Conservation (phyloP, 2,113 vertebrate species). For the Psittacula cyanocephala region DNA sequence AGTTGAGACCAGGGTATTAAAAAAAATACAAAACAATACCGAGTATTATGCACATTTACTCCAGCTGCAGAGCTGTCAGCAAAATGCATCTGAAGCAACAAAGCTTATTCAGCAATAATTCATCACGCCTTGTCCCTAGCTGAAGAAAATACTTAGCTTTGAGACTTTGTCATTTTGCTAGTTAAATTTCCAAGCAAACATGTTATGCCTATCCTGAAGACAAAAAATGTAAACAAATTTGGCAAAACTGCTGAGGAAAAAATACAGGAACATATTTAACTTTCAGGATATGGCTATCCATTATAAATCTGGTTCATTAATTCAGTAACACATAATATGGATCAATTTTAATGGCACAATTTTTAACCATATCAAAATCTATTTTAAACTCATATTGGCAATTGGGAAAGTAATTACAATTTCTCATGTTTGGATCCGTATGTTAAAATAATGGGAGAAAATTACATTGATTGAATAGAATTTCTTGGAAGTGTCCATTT, state of each 20-base stretch:
- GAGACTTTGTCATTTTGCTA: not conserved
- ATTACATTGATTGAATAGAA: not conserved
- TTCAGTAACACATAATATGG: not conserved
- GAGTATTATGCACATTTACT: conserved; percentile 1
- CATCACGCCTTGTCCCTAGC: not conserved
- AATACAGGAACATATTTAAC: not conserved
- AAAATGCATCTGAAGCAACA: conserved; percentile 30
- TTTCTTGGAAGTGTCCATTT: not conserved
- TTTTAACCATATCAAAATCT: not conserved
- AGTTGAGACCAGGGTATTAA: conserved; percentile 17
- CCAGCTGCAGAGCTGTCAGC: conserved; percentile 35
- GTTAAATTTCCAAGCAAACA: not conserved
- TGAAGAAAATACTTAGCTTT: not conserved
- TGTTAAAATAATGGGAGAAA: not conserved
- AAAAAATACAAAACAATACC: conserved; percentile 29
- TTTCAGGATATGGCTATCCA: not conserved
- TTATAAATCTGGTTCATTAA: not conserved
- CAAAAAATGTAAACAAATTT: not conserved
- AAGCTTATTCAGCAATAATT: conserved; percentile 47
- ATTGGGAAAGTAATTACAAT: not conserved
- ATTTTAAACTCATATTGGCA: not conserved
- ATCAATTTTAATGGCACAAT: not conserved
- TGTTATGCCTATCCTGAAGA: not conserved
- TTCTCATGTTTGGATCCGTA: not conserved
- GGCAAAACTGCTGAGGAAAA: not conserved